Evolutionary conservation across 2,888 invertebrate genomes (phyloP).

Genomic region (Horisme vitalbata): DNA sequence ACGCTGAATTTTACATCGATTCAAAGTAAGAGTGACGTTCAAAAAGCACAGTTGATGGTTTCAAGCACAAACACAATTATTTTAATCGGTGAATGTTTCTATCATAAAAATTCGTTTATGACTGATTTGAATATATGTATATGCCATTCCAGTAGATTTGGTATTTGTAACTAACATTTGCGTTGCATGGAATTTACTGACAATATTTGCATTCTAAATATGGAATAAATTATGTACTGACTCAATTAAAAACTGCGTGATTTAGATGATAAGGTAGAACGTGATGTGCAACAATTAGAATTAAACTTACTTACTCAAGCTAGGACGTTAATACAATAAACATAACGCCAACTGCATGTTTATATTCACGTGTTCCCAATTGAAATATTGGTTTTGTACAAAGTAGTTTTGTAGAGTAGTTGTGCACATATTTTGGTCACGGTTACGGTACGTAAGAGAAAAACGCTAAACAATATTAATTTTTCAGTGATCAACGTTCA

Average conservation of each 20-base stretch:
- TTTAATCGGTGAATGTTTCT: conserved; percentile 13
- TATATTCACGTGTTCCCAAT: conserved; percentile 31
- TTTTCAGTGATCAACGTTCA: conserved; percentile 80
- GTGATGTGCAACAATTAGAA: not conserved
- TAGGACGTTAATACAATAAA: conserved; percentile 9
- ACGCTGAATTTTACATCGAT: conserved; percentile 22
- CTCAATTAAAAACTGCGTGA: conserved; percentile 4
- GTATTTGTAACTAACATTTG: conserved; percentile 24
- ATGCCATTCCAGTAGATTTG: not conserved
- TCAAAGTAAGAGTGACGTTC: conserved; percentile 29
- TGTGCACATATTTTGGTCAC: conserved; percentile 53
- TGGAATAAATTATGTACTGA: conserved; percentile 10
- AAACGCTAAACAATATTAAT: conserved; percentile 70
- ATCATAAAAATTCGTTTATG: not conserved
- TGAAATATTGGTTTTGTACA: conserved; percentile 30
- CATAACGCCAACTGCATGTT: conserved; percentile 41
- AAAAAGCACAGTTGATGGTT: conserved; percentile 15
- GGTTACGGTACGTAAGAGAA: conserved; percentile 58
- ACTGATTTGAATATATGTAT: not conserved
- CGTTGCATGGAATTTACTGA: conserved; percentile 23
- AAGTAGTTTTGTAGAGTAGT: conserved; percentile 37
- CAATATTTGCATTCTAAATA: conserved; percentile 7
- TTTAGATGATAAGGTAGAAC: not conserved
- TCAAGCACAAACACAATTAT: conserved; percentile 9
- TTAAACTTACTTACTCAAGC: not conserved